phyloP scores from a whole-genome alignment of 2,797 vertebrate genomes.

The Coilia nasus region DNA sequence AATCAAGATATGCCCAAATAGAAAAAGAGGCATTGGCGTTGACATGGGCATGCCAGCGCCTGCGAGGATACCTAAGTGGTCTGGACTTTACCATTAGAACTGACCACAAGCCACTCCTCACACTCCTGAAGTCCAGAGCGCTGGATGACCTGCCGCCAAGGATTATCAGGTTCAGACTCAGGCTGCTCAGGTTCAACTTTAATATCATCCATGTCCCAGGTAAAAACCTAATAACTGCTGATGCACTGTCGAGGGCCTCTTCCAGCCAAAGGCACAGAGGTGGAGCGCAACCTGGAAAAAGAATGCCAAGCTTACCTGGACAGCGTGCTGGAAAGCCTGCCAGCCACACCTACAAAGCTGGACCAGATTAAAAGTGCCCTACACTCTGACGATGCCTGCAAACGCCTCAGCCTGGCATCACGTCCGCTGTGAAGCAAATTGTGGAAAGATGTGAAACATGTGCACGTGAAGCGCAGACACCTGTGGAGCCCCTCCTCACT shows the following conservation, averaged over 20 bases:
- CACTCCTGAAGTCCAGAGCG: background rate
- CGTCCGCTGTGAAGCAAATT: background rate
- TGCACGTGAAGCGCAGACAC: constrained; percentile 3
- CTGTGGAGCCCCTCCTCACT: background rate
- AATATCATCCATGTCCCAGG: constrained; percentile 27
- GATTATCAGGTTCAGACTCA: constrained; percentile 16
- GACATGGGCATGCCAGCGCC: constrained; percentile 26
- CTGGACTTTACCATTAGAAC: constrained; percentile 25
- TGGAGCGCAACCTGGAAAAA: background rate
- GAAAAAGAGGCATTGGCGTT: constrained; percentile 19
- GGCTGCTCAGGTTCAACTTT: constrained; percentile 33
- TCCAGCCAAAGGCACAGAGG: too few species aligned
- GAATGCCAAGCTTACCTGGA: background rate
- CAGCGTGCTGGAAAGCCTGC: constrained; percentile 2
- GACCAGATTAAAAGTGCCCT: background rate
- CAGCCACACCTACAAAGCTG: background rate
- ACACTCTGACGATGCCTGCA: background rate
- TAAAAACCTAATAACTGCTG: constrained; percentile 27
- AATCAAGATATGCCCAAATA: constrained; percentile 22
- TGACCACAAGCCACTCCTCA: constrained; percentile 30
- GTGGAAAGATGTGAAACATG: constrained; percentile 27
- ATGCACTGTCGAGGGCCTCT: constrained; percentile 21
- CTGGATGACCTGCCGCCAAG: constrained; percentile 33
- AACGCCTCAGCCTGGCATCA: too few species aligned
- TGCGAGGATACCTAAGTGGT: constrained; percentile 13